Percentiles rank a stretch among this genome's conserved stretches.
Evolutionary conservation across 2,888 invertebrate species (phyloP).

Genomic region (Erebia ligea): DNA sequence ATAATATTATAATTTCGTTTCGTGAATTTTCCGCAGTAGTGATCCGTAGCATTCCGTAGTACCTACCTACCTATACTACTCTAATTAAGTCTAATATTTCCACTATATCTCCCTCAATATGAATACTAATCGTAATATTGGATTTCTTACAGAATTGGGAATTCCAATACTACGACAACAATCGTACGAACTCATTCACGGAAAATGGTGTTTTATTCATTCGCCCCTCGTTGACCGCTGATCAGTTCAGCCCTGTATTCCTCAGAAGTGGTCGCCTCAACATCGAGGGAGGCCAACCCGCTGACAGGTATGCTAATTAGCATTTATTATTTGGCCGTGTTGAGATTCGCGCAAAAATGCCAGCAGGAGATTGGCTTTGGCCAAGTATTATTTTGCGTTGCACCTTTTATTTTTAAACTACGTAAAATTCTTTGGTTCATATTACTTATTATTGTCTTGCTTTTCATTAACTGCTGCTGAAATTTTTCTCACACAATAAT

Average conservation of each 20-base stretch:
- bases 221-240: slow-evolving; percentile 83
- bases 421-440: no score
- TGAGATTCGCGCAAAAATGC: slow-evolving; percentile 86
- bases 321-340: slow-evolving; percentile 77
- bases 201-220: slow-evolving; percentile 83
- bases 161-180: slow-evolving; percentile 88
- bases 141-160: slow-evolving; percentile 84
- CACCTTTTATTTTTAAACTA: not conserved
- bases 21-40: no score
- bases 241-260: slow-evolving; percentile 80
- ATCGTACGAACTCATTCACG: slow-evolving; percentile 85
- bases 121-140: no score
- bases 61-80: no score
- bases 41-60: no score
- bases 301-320: slow-evolving; percentile 73
- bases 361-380: slow-evolving; percentile 89
- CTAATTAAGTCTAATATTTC: no score
- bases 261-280: slow-evolving; percentile 79
- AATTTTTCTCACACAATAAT: no score
- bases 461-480: no score
- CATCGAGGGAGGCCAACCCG: slow-evolving; percentile 84
- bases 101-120: no score
- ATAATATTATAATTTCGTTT: no score
- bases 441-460: no score
- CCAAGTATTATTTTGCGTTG: slow-evolving; percentile 56